Percentiles rank a stretch among this genome's conserved stretches.
These are phyloP conservation scores for Coleophora flavipennella DNA, from an alignment of 2,888 invertebrate genomes.

Conservation along the genomic window DNA sequence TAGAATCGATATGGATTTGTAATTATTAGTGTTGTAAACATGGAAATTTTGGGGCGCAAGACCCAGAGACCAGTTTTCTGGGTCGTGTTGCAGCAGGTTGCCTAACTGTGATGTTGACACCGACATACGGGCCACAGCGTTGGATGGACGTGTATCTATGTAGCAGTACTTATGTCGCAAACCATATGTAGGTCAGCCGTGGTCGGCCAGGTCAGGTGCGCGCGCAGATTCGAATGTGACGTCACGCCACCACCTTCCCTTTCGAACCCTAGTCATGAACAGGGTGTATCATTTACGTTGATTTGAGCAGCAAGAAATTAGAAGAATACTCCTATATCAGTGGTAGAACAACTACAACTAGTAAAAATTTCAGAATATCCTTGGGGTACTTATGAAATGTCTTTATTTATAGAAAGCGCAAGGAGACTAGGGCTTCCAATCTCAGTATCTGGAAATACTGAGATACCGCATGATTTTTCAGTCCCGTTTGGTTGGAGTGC, in stretches of 20 bases:
- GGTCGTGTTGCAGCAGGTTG: slow-evolving; percentile 23
- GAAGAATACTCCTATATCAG: no score
- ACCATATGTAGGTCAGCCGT: slow-evolving; percentile 48
- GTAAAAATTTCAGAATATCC: no score
- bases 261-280: neutral
- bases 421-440: no score
- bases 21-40: no score
- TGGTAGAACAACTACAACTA: no score
- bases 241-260: slow-evolving; percentile 20
- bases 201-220: slow-evolving; percentile 40
- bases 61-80: slow-evolving; percentile 9
- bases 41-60: slow-evolving; percentile 9
- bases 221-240: slow-evolving; percentile 65
- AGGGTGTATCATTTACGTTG: neutral
- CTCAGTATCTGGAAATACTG: no score
- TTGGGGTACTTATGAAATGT: no score
- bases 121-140: no score
- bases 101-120: slow-evolving; percentile 59
- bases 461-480: no score
- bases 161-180: slow-evolving; percentile 40
- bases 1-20: no score
- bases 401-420: no score
- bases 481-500: no score
- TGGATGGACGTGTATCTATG: slow-evolving; percentile 17
- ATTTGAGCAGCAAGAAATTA: neutral